Evolutionary conservation across 1,140 invertebrate species (phyloP).

Genomic region (Trichonephila clavata): DNA sequence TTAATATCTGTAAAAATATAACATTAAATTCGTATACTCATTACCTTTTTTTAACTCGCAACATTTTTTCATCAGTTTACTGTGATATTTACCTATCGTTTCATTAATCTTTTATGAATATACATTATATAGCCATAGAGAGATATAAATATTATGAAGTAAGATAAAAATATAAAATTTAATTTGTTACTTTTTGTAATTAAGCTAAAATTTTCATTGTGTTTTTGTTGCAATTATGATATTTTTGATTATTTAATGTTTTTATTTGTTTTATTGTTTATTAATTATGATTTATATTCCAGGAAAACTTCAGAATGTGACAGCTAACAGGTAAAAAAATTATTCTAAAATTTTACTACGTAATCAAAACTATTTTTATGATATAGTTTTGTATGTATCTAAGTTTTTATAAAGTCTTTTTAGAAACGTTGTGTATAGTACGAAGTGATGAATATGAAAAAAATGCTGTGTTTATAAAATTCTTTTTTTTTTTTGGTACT

Average conservation of each 20-base stretch:
- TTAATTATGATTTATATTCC: constrained; percentile 27
- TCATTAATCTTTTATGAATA: background rate
- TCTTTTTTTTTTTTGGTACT: too few species aligned
- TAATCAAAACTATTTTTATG: too few species aligned
- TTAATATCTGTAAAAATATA: background rate
- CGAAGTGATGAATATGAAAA: too few species aligned
- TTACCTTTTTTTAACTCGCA: background rate
- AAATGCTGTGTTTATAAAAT: too few species aligned
- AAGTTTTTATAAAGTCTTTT: too few species aligned
- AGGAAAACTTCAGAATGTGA: constrained; percentile 42
- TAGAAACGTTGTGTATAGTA: too few species aligned
- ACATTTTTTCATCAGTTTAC: background rate
- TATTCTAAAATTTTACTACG: too few species aligned
- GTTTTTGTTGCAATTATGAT: background rate
- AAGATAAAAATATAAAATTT: background rate
- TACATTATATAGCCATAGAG: background rate
- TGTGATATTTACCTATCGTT: constrained; percentile 4
- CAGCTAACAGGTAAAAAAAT: constrained; percentile 1
- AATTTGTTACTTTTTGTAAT: background rate
- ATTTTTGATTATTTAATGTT: too few species aligned
- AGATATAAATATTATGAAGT: constrained; percentile 10
- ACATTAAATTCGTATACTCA: background rate
- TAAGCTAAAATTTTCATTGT: background rate
- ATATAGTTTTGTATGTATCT: too few species aligned
- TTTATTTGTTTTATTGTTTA: too few species aligned